A percentile compares a stretch with the other conserved stretches of the same genome.
Evolutionary conservation across 2,797 vertebrate genomes (phyloP).

Genomic region (Cephalopachus bancanus): DNA sequence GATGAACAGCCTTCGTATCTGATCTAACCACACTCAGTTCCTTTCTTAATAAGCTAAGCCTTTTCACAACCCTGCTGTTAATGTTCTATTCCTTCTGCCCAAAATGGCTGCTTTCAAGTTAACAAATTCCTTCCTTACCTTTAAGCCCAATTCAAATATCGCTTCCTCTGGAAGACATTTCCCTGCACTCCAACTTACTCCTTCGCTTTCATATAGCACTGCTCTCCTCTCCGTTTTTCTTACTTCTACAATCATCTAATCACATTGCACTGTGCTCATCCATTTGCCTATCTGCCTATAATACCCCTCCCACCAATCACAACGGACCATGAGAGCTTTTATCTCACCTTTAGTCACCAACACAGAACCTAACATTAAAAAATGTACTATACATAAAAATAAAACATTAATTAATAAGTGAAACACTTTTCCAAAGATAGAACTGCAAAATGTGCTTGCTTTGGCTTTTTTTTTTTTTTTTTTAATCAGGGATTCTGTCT

Average conservation of each 20-base stretch:
- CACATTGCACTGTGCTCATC: neutral
- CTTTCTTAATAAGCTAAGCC: neutral
- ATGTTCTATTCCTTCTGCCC: neutral
- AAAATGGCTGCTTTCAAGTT: neutral
- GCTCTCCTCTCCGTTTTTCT: neutral
- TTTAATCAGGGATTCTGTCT: neutral
- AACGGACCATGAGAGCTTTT: neutral
- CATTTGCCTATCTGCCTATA: neutral
- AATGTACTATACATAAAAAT: neutral
- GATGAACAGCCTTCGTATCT: neutral
- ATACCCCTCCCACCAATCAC: neutral
- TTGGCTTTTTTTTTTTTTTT: slow-evolving; percentile 2
- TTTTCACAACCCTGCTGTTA: slow-evolving; percentile 20
- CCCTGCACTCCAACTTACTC: neutral
- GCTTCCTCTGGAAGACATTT: neutral
- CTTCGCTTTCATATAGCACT: neutral
- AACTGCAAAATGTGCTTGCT: neutral
- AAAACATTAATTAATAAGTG: neutral
- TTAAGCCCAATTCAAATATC: neutral
- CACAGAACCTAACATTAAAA: neutral
- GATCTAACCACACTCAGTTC: neutral
- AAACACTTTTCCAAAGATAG: neutral
- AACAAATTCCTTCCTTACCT: neutral
- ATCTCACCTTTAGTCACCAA: neutral
- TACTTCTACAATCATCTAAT: neutral